Conservation (phyloP, 2,888 invertebrate genomes). For the Andrena bucephala region DNA sequence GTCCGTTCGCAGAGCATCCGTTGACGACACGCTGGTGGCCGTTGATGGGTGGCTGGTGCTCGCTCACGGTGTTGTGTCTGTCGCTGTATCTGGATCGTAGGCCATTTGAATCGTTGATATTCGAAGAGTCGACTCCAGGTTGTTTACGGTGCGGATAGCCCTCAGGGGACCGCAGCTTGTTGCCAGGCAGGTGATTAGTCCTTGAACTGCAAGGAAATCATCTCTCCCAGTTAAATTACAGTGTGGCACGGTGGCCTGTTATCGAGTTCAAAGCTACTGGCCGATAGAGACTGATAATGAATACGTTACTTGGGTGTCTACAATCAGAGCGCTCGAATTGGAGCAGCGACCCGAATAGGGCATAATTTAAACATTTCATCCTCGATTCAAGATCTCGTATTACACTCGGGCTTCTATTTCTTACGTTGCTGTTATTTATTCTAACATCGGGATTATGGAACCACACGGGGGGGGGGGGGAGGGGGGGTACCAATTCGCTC, state of each 20-base stretch:
- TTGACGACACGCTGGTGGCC: conserved; percentile 30
- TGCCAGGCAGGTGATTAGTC: conserved; percentile 80
- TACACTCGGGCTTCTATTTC: background rate
- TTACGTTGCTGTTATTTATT: background rate
- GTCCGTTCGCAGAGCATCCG: conserved; percentile 18
- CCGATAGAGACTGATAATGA: background rate
- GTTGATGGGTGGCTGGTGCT: conserved; percentile 32
- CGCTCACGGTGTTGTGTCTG: conserved; percentile 49
- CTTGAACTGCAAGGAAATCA: conserved; percentile 78
- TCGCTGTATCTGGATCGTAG: conserved; percentile 71
- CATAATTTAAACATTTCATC: background rate
- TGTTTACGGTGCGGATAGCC: conserved; percentile 60
- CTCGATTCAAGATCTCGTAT: background rate
- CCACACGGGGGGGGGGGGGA: background rate
- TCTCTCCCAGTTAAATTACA: background rate
- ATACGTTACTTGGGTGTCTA: background rate
- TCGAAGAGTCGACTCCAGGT: conserved; percentile 72
- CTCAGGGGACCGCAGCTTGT: conserved; percentile 71
- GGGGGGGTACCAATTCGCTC: background rate
- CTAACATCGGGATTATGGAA: background rate
- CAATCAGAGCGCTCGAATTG: background rate
- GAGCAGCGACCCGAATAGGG: background rate
- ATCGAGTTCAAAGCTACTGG: conserved; percentile 26
- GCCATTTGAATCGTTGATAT: conserved; percentile 81
- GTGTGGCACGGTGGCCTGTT: background rate